These are phyloP conservation scores for Toxotes chatareus DNA, from an alignment of 2,113 vertebrate species.

Conservation along the genomic window DNA sequence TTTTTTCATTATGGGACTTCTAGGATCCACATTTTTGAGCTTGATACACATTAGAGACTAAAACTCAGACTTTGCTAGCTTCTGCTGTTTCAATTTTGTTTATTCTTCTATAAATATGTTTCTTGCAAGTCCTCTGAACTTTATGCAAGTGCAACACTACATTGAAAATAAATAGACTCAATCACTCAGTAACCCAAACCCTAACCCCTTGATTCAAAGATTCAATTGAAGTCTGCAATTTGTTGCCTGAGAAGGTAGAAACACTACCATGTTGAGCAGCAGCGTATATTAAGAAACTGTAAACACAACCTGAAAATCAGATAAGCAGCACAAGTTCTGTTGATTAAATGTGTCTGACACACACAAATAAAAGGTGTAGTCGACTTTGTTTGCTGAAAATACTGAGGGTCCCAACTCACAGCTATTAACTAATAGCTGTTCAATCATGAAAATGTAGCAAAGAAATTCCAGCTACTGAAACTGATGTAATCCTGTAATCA, in stretches of 20 bases:
- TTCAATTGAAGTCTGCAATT: neutral
- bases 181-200: neutral
- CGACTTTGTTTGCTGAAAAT: neutral
- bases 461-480: neutral
- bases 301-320: neutral
- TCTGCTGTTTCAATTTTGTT: neutral
- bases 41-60: neutral
- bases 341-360: neutral
- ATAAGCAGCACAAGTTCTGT: neutral
- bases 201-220: neutral
- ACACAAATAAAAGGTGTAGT: neutral
- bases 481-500: neutral
- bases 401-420: neutral
- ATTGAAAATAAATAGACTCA: neutral
- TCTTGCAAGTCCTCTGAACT: neutral
- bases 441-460: neutral
- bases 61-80: neutral
- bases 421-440: neutral
- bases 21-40: neutral
- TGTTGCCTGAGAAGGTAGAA: neutral
- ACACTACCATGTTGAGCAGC: neutral
- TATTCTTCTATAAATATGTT: neutral
- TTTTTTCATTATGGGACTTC: neutral
- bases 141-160: neutral
- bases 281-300: neutral